These are phyloP conservation scores for Hylaeus volcanicus DNA, from an alignment of 1,140 invertebrate genomes.

Conservation along the genomic window DNA sequence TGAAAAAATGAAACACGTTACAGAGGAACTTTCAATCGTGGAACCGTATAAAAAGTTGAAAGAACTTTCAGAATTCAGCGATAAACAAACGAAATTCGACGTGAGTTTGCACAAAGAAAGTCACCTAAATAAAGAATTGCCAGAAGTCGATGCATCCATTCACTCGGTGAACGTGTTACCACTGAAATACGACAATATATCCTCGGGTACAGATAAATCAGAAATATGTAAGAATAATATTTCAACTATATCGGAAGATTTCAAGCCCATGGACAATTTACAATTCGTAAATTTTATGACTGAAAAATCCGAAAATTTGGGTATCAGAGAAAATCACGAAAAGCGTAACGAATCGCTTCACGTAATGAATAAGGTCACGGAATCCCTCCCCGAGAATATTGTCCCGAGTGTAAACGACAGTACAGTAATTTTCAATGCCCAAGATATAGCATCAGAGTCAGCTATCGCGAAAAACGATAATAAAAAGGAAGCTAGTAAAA, in stretches of 20 bases:
- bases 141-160: constrained; percentile 10
- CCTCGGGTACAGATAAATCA: constrained; percentile 29
- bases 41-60: constrained; percentile 46
- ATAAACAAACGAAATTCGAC: constrained; percentile 45
- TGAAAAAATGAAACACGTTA: constrained; percentile 10
- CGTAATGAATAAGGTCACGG: constrained; percentile 33
- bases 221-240: constrained; percentile 40
- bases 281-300: constrained; percentile 43
- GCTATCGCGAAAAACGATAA: constrained; percentile 38
- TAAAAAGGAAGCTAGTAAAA: constrained; percentile 66
- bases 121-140: constrained; percentile 31
- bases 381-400: constrained; percentile 24
- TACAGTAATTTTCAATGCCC: constrained; percentile 3
- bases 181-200: constrained; percentile 46
- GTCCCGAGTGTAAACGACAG: constrained; percentile 16
- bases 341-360: constrained; percentile 47
- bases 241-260: constrained; percentile 23
- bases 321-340: constrained; percentile 43
- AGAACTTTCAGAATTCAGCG: constrained; percentile 22
- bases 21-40: constrained; percentile 29
- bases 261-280: constrained; percentile 24
- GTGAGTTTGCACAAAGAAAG: constrained; percentile 28
- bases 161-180: constrained; percentile 31
- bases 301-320: constrained; percentile 38
- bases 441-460: constrained; percentile 19